These are phyloP conservation scores for Morbakka virulenta DNA, from an alignment of 30 jellyfish, hydroid and myxozoan genomes.

Conservation along the genomic window DNA sequence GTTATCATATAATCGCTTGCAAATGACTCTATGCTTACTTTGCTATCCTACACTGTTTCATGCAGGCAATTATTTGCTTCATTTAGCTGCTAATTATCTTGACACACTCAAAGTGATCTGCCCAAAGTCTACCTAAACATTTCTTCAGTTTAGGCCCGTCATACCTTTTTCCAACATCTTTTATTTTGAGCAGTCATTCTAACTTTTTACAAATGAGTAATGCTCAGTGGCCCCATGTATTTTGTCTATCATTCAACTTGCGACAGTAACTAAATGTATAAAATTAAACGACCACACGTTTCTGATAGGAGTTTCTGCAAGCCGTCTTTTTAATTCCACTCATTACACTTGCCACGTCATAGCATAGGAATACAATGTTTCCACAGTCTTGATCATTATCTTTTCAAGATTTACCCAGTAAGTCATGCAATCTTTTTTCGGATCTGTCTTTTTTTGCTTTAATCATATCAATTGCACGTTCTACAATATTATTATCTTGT, in stretches of 20 bases:
- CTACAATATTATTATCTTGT: conserved; percentile 5
- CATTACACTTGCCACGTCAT: conserved; percentile 33
- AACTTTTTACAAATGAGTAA: background rate
- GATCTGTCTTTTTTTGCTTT: conserved; percentile 27
- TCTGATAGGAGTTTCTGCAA: conserved; percentile 18
- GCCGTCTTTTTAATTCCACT: conserved; percentile 26
- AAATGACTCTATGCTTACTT: conserved; percentile 18
- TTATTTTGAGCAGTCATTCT: background rate
- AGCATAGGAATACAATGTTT: conserved; percentile 5
- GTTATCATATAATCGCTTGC: background rate
- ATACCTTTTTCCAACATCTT: conserved; percentile 7
- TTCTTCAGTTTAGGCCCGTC: conserved; percentile 20
- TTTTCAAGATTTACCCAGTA: too few relatives aligned
- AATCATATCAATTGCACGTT: conserved; percentile 7
- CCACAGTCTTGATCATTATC: background rate
- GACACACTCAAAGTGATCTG: conserved; percentile 17
- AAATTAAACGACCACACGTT: conserved; percentile 8
- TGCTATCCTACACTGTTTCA: background rate
- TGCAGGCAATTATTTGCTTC: conserved; percentile 7
- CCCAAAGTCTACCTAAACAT: conserved; percentile 2
- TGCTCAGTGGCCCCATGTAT: conserved; percentile 1
- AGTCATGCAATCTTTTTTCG: conserved; percentile 9
- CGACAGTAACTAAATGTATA: conserved; percentile 4
- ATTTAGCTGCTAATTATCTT: background rate
- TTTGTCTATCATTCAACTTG: background rate